Evolutionary conservation across 2,888 invertebrate genomes (phyloP).

Genomic region (Ectemnius continuus): DNA sequence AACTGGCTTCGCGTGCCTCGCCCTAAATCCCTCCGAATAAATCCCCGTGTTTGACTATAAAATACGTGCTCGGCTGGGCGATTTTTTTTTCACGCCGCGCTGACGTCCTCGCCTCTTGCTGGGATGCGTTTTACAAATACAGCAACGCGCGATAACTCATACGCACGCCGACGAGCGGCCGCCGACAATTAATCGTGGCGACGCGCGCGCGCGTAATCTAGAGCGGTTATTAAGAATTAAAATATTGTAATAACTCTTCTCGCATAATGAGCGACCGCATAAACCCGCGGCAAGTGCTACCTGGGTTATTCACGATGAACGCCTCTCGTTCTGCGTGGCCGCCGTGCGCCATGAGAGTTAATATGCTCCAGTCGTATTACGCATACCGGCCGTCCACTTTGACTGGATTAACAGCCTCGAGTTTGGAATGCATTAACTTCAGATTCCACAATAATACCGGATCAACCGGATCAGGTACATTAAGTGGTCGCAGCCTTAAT

Average conservation of each 20-base stretch:
- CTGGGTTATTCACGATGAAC: slow-evolving; percentile 46
- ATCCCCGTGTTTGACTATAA: neutral
- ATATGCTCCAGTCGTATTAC: slow-evolving; percentile 34
- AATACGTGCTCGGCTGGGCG: slow-evolving; percentile 7
- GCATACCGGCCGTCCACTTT: slow-evolving; percentile 25
- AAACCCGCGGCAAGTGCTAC: slow-evolving; percentile 44
- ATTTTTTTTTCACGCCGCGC: neutral
- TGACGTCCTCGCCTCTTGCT: neutral
- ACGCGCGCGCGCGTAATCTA: slow-evolving; percentile 35
- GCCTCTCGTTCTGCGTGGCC: slow-evolving; percentile 9
- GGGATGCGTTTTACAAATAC: slow-evolving; percentile 10
- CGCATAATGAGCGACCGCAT: slow-evolving; percentile 40
- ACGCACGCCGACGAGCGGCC: slow-evolving; percentile 6
- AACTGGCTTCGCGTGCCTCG: neutral
- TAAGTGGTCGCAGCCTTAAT: slow-evolving; percentile 26
- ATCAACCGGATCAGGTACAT: slow-evolving; percentile 16
- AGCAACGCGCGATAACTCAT: slow-evolving; percentile 2
- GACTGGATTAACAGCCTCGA: slow-evolving; percentile 42
- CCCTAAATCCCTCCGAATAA: slow-evolving; percentile 8
- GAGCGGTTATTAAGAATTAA: slow-evolving; percentile 46
- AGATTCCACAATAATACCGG: slow-evolving; percentile 25
- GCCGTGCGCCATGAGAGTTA: slow-evolving; percentile 32
- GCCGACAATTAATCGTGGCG: slow-evolving; percentile 43
- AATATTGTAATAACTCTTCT: slow-evolving; percentile 57
- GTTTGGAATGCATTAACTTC: slow-evolving; percentile 53